Base-by-base conservation (phyloP, 2,888 invertebrate species). In the Caenorhabditis virilis region DNA sequence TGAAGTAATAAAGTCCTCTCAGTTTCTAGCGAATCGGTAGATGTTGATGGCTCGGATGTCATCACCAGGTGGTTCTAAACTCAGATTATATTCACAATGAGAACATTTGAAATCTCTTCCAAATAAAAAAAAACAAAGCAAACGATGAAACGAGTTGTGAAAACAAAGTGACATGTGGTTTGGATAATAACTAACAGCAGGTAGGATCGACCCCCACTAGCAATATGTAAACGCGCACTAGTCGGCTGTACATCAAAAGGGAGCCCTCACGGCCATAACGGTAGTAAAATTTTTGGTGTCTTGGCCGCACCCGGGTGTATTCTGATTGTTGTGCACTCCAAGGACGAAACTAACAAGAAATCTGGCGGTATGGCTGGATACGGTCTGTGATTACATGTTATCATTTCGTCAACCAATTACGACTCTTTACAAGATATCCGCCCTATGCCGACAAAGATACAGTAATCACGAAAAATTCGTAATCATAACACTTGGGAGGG, bases 131-230 rank as follows among this genome's bases (percentile, higher is more conserved):
- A 16, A 45, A 23, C 42, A 23, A n/a, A n/a, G n/a, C 20, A 18
- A 23, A 23, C 23, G 27, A 45, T 45, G 43, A 27, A 64, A 64
- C 58, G 58, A 64, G 64, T 64, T 62, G 58, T 64, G 58, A 64
- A 64, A 64, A 64, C 58, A 64, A 53, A 54, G 54, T 64, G 64
- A 64, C 64, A 64, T 64, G 64, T 64, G 64, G 64, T 64, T 64
- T 47, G 64, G 58, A 64, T 64, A 54, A 64, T 64, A 64, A 64
- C 64, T 58, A 54, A 55, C 64, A 64, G 64, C 64, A 64, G 64
- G 64, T 64, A 64, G 48, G 48, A 56, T 30, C 30, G 30, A 30
- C 30, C 30, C 6, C 30, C n/a, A n/a, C n/a, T n/a, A n/a, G n/a
- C n/a, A n/a, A n/a, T n/a, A n/a, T n/a, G n/a, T n/a, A n/a, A n/a